Percentiles rank a stretch among this genome's conserved stretches.
These are phyloP conservation scores for Aproaerema taeniolella DNA, from an alignment of 2,888 invertebrate genomes.

Conservation along the genomic window DNA sequence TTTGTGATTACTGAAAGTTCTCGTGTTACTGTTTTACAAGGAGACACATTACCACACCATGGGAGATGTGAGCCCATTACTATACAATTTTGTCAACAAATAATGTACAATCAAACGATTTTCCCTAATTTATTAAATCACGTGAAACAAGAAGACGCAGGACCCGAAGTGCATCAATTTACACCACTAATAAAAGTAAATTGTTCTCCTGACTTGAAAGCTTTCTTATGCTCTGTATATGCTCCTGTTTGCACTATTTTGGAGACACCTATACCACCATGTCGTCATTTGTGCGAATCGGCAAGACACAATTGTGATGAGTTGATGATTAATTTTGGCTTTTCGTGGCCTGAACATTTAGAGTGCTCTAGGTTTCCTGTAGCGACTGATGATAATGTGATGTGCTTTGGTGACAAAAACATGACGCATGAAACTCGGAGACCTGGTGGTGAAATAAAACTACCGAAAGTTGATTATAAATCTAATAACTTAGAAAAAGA, in stretches of 20 bases:
- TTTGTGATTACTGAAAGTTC: conserved; percentile 52
- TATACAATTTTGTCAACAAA: conserved; percentile 93
- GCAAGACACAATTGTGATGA: conserved; percentile 92
- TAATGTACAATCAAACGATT: conserved; percentile 96
- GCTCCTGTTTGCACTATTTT: conserved; percentile 97
- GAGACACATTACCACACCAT: conserved; percentile 82
- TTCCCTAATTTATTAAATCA: conserved; percentile 97
- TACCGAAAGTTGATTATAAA: conserved; percentile 66
- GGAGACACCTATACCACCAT: conserved; percentile 93
- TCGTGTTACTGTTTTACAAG: conserved; percentile 65
- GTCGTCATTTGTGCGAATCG: conserved; percentile 91
- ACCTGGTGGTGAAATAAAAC: conserved; percentile 43
- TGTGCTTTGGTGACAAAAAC: conserved; percentile 90
- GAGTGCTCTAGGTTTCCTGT: conserved; percentile 92
- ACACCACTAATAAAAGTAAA: conserved; percentile 95
- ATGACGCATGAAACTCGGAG: conserved; percentile 78
- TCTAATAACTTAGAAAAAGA: conserved; percentile 63
- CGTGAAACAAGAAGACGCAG: conserved; percentile 96
- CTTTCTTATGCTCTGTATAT: conserved; percentile 97
- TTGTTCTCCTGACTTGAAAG: conserved; percentile 95
- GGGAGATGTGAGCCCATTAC: conserved; percentile 96
- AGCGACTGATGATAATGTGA: conserved; percentile 77
- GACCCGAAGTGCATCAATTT: conserved; percentile 93
- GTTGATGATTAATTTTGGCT: conserved; percentile 90
- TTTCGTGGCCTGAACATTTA: conserved; percentile 92